Evolutionary conservation across 2,797 vertebrate genomes (phyloP).

Genomic region (Oreortyx pictus): DNA sequence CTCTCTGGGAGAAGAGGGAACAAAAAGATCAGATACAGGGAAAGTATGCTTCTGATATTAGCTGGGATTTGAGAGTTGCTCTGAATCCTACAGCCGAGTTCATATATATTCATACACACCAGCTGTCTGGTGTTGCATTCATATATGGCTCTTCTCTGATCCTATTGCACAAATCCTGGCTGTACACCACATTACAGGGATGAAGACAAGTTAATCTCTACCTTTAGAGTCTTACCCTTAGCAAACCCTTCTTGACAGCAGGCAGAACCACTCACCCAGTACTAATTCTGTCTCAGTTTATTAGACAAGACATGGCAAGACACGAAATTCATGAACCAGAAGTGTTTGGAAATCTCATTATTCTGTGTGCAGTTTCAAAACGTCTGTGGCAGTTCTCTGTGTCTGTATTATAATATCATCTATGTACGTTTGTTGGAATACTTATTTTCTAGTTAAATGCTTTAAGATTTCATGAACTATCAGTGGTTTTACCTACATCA

Average conservation of each 20-base stretch:
- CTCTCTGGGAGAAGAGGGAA: slow-evolving; percentile 29
- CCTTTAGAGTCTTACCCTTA: slow-evolving; percentile 98
- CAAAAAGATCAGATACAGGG: background rate
- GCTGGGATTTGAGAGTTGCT: slow-evolving; percentile 34
- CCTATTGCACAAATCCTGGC: slow-evolving; percentile 94
- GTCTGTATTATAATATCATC: background rate
- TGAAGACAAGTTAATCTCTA: slow-evolving; percentile 93
- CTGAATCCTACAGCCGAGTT: background rate
- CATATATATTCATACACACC: slow-evolving; percentile 66
- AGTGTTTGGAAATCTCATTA: slow-evolving; percentile 60
- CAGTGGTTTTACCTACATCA: background rate
- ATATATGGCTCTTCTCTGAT: slow-evolving; percentile 84
- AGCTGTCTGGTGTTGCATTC: slow-evolving; percentile 74
- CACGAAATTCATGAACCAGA: slow-evolving; percentile 64
- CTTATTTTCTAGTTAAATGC: background rate
- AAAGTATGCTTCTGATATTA: slow-evolving; percentile 61
- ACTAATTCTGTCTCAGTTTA: slow-evolving; percentile 95
- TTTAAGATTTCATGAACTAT: background rate
- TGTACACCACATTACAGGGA: slow-evolving; percentile 97
- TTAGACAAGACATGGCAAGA: slow-evolving; percentile 84
- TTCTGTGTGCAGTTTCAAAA: background rate
- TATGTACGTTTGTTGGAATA: background rate
- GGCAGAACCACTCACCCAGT: slow-evolving; percentile 89
- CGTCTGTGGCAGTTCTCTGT: background rate
- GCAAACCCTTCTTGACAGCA: slow-evolving; percentile 96